Evolutionary conservation across 2,797 vertebrate genomes (phyloP).

Genomic region (Microctenopoma stevenorrisi): DNA sequence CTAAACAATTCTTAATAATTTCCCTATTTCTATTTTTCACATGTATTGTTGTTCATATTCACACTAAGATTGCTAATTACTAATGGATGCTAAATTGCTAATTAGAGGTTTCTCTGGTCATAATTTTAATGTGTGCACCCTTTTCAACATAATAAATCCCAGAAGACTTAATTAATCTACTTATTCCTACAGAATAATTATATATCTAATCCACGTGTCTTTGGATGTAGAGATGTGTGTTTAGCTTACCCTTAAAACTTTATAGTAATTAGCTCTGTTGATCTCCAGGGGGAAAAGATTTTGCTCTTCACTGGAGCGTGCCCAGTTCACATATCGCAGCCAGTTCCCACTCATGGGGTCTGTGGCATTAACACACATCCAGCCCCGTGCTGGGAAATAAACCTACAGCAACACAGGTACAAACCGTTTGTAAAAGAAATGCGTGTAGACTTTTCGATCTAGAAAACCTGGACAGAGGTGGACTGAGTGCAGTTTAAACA

Average conservation of each 20-base stretch:
- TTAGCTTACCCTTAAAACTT: slow-evolving; percentile 88
- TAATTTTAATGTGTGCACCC: background rate
- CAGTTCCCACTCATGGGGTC: slow-evolving; percentile 94
- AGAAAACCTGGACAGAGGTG: slow-evolving; percentile 1
- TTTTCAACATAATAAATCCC: background rate
- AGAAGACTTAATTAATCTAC: background rate
- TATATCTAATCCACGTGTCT: background rate
- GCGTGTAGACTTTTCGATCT: background rate
- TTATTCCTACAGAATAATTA: background rate
- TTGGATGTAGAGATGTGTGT: background rate
- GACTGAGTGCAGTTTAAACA: background rate
- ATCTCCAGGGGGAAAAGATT: slow-evolving; percentile 95
- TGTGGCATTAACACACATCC: slow-evolving; percentile 96
- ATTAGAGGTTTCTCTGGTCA: background rate
- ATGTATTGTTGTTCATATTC: background rate
- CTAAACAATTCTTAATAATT: background rate
- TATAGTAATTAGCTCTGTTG: slow-evolving; percentile 96
- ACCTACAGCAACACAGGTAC: slow-evolving; percentile 80
- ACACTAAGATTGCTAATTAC: background rate
- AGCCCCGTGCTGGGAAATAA: slow-evolving; percentile 93
- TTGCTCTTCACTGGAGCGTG: slow-evolving; percentile 89
- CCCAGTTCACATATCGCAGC: slow-evolving; percentile 95
- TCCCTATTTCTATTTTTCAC: background rate
- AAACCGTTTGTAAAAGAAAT: background rate
- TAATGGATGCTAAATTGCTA: background rate